Conservation (phyloP, 2,113 vertebrate species). For the Neomonachus schauinslandi region DNA sequence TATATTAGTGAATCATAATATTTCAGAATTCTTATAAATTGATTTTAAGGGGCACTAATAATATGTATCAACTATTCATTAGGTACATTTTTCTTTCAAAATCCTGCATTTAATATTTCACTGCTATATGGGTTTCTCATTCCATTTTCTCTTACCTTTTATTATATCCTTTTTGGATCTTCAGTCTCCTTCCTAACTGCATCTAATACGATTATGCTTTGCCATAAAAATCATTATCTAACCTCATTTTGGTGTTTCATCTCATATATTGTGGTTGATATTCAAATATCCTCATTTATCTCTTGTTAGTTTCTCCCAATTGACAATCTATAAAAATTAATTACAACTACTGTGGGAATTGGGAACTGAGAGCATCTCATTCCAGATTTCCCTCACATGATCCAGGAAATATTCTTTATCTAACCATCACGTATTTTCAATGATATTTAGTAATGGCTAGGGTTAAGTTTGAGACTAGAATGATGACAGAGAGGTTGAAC, state of each 20-base stretch:
- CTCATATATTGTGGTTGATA: background rate
- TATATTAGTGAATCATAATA: background rate
- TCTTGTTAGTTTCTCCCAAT: background rate
- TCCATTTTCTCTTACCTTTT: background rate
- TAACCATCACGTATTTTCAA: background rate
- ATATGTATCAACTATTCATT: background rate
- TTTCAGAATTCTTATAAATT: background rate
- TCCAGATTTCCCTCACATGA: background rate
- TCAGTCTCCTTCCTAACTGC: background rate
- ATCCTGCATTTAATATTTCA: background rate
- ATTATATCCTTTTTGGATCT: background rate
- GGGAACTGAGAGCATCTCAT: background rate
- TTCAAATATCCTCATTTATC: background rate
- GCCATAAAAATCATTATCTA: background rate
- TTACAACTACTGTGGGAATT: background rate
- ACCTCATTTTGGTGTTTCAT: background rate
- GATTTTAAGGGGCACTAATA: background rate
- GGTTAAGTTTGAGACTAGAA: background rate
- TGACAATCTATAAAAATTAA: constrained; percentile 4
- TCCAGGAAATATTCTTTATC: background rate
- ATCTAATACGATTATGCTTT: background rate
- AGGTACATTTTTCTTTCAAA: background rate
- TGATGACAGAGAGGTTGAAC: background rate
- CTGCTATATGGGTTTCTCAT: background rate
- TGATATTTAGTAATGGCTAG: background rate